A percentile compares a stretch with the other conserved stretches of the same genome.
These are phyloP conservation scores for Caenorhabditis sp. DNA, from an alignment of 2,888 invertebrate species.

Conservation along the genomic window DNA sequence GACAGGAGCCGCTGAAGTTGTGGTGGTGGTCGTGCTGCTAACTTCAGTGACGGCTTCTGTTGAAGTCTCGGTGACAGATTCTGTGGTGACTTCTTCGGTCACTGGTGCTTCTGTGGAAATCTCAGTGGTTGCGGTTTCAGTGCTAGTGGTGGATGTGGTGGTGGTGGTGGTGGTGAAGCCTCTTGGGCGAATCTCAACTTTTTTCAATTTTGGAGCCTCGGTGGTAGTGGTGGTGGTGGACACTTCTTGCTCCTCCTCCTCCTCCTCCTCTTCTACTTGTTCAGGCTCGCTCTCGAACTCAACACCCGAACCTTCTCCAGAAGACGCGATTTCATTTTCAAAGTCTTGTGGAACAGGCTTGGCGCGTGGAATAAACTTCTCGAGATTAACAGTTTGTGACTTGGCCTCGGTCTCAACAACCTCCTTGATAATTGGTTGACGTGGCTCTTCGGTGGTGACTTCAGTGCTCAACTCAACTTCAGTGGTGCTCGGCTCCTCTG, in stretches of 20 bases:
- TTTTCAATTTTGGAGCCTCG: constrained; percentile 18
- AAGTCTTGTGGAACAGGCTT: constrained; percentile 1
- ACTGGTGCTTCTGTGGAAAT: constrained; percentile 8
- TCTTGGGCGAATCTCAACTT: constrained; percentile 29
- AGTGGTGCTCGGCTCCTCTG: constrained; percentile 9
- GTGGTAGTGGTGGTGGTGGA: constrained; percentile 15
- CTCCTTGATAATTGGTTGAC: constrained; percentile 7
- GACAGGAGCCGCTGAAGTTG: constrained; percentile 13
- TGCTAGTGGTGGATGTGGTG: constrained; percentile 5
- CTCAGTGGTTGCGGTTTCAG: background rate
- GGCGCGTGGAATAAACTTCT: constrained; percentile 7
- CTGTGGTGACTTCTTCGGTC: constrained; percentile 8
- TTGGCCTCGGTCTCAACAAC: constrained; percentile 5
- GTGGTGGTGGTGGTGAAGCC: constrained; percentile 19
- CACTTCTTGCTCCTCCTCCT: no score
- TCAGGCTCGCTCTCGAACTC: constrained; percentile 18
- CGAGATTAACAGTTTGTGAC: background rate
- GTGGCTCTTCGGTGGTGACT: background rate
- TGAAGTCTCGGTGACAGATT: constrained; percentile 6
- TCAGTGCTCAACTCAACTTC: constrained; percentile 4
- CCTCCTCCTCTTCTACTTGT: constrained; percentile 7
- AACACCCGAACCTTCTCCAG: background rate
- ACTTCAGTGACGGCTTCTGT: constrained; percentile 3
- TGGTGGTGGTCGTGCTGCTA: constrained; percentile 24
- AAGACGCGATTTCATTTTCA: background rate